Base-by-base conservation (phyloP, 2,888 invertebrate genomes). In the Melinaea menophilus region DNA sequence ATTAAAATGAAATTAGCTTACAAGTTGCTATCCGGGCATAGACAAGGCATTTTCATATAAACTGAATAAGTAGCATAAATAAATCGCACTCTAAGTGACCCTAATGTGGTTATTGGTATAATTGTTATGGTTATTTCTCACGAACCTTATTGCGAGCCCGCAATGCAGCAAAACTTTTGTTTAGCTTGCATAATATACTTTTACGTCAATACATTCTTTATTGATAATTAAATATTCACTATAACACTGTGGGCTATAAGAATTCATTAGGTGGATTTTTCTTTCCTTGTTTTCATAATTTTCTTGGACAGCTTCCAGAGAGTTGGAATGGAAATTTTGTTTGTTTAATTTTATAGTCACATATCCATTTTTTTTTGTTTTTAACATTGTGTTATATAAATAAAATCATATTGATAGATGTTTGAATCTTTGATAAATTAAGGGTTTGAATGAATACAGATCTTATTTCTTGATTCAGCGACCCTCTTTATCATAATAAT, bases 1-100 rank as follows among this genome's bases (percentile, higher is more conserved):
- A 86, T 88, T 86, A 88, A 87, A 88, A 86, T 87, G 82, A 87
- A 86, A 88, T 88, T 88, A 88, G 84, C 85, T 81, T 81, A 79
- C 80, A 82, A 73, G 77, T 78, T 73, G 55, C 48, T 61, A 59
- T 46, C 54, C 45, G 59, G 55, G 31, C 37, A 45, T 51, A 45
- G 59, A 47, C 47, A 61, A 62, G 55, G 55, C 62, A 67, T 63
- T 67, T 67, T 61, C 63, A 65, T 65, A 63, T 65, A 63, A 67
- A 63, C 61, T 59, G 48, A 55, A 59, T 63, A 63, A 63, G 59
- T 61, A 61, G 61, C 60, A 63, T 63, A 61, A 64, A 37, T 41
- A 62, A 41, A 62, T 54, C 54, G 35, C 31, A 35, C 57, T 58
- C 61, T 62, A 57, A 57, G 41, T 57, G 51, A 62, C 61, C 37